Evolutionary conservation across 2,113 vertebrate species (phyloP), one percentile per base, ranked within the genome.

Genomic region (Trogon surrucura): DNA sequence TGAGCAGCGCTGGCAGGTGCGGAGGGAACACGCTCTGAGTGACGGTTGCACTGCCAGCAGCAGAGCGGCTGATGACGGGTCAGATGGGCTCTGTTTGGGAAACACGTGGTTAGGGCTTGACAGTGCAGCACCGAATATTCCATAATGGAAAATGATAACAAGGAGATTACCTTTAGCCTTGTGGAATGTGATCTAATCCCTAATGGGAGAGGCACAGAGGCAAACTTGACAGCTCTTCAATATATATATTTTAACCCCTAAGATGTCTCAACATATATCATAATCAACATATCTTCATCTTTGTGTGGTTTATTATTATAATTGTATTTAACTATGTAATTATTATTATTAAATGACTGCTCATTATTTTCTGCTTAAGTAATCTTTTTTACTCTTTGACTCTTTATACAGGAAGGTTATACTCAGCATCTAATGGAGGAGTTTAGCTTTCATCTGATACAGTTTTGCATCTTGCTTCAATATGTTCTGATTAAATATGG

Each of bases 391-490:
- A 56, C 25, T 91, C 36, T 51, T 54, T 80, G 58, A 72, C 51
- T 93, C 15, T 29, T 82, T 73, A 80, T 66, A 60, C 41, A 62
- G 83, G 56, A 81, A 84, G 30, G 65, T 93, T 92, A 36, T 45
- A 72, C 15, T 81, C 61, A 88, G 50, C 15, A 50, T 66, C 78
- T 80, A 81, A 71, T 1, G 2, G 64, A 58, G 54, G 72, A 89
- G 75, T 81, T 91, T 5, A 89, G 53, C 65, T 91, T 95, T 91
- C 80, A 66, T 89, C 73, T 44, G 44, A 74, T 64, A 58, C 69
- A 61, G 38, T n/a, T 92, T 93, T 89, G 60, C 69, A 91, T 88
- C 90, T 93, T 94, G 32, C 88, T 95, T 84, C 91, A 95, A 18
- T 57, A 72, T 54, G 30, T 93, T 85, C 69, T 3, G 10, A 88